Conservation (phyloP, 1,140 invertebrate species). For the Chionoecetes opilio region DNA sequence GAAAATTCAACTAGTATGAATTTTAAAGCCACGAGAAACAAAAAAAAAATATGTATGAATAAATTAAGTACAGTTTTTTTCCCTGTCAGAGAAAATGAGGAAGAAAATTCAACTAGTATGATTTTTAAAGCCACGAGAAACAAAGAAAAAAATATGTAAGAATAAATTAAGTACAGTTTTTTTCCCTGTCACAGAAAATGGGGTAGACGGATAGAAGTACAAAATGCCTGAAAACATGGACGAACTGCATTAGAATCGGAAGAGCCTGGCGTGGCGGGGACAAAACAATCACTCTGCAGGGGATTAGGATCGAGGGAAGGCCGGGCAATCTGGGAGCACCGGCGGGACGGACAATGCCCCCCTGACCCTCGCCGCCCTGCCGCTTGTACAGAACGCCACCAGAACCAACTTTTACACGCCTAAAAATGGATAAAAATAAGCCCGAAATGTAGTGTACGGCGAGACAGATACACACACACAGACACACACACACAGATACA, state of each 20-base stretch:
- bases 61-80: too few species aligned
- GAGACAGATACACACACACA: too few species aligned
- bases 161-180: neutral
- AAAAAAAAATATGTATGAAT: too few species aligned
- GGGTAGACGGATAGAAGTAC: neutral
- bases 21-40: too few species aligned
- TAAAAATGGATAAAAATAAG: neutral
- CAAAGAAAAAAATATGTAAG: too few species aligned
- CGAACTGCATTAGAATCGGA: neutral
- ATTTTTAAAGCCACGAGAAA: too few species aligned
- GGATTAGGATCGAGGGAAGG: conserved; percentile 5
- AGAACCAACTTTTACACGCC: neutral
- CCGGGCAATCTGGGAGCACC: neutral
- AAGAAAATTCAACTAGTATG: too few species aligned
- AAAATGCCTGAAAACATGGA: neutral
- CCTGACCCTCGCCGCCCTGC: neutral
- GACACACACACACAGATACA: too few species aligned
- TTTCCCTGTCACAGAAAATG: neutral
- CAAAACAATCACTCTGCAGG: neutral
- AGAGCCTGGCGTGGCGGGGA: neutral
- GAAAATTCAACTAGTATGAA: too few species aligned
- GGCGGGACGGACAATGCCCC: conserved; percentile 4
- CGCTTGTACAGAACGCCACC: neutral
- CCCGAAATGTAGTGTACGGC: too few species aligned
- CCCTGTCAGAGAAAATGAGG: too few species aligned